These are phyloP conservation scores for Nomada hirtipes DNA, from an alignment of 2,888 invertebrate genomes.

Conservation along the genomic window DNA sequence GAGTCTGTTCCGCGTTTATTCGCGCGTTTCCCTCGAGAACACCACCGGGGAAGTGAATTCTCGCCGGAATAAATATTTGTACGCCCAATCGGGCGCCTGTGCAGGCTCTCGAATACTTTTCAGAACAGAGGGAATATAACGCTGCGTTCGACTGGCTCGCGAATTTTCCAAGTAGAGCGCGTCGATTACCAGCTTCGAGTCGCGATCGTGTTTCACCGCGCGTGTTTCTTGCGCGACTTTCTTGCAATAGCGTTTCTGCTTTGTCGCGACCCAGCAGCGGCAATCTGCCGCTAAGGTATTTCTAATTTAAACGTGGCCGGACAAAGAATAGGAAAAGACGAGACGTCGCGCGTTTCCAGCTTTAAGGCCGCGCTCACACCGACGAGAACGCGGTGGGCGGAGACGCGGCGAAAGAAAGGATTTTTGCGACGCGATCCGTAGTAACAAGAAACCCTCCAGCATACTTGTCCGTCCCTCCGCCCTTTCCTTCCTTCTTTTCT, in stretches of 20 bases:
- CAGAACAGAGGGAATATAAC: too few relatives aligned
- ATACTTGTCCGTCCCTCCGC: conserved; percentile 9
- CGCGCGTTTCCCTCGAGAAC: background rate
- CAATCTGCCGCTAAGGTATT: conserved; percentile 61
- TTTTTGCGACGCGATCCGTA: conserved; percentile 39
- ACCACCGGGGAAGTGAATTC: background rate
- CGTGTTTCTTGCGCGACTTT: conserved; percentile 31
- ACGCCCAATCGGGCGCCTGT: background rate
- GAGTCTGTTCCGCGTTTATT: conserved; percentile 1
- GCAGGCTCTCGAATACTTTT: background rate
- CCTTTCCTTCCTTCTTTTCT: conserved; percentile 19
- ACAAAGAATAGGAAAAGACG: conserved; percentile 64
- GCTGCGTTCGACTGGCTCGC: too few relatives aligned
- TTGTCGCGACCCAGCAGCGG: conserved; percentile 8
- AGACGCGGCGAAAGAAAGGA: conserved; percentile 26
- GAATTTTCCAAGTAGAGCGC: background rate
- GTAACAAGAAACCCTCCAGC: conserved; percentile 54
- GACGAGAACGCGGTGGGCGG: conserved; percentile 16
- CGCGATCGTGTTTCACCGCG: conserved; percentile 30
- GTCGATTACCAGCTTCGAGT: background rate
- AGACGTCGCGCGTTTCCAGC: conserved; percentile 56
- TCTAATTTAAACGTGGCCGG: conserved; percentile 68
- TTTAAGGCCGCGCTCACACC: conserved; percentile 64
- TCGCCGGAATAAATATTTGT: background rate
- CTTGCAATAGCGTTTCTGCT: conserved; percentile 49